Evolutionary conservation across 1,140 invertebrate genomes (phyloP), one percentile per base, ranked within the genome.

Genomic region (Papilio glaucus): DNA sequence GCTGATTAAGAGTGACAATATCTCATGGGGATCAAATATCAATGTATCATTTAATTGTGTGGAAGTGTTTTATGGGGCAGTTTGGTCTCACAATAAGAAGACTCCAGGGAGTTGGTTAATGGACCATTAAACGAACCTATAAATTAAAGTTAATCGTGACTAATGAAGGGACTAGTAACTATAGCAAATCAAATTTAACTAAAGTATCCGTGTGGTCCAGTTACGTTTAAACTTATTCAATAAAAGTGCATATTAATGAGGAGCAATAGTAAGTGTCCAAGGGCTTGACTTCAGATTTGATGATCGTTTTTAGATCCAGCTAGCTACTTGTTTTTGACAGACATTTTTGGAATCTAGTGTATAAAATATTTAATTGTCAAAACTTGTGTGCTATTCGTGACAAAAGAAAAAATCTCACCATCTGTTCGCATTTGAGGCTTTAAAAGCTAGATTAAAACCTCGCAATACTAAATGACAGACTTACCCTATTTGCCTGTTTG

Each of bases 91-190:
- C 86, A 88, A 90, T 85, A 86, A 88, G 82, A 85, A 87, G 79
- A 81, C 85, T 80, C 80, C 77, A 81, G 85, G 85, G 89, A 92
- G 85, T 74, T 72, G 77, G 72, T 87, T 87, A 92, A 92, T 89
- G 89, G 88, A 76, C 86, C 87, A 90, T 92, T 84, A 90, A 91
- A 91, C 81, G 80, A 85, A 84, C 81, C 81, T 80, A 92, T 91
- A 92, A 90, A 92, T 91, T 90, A 83, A 79, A 87, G 77, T 88
- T 90, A 89, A 92, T 92, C 88, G 89, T 90, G 87, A 90, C 87
- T 89, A 91, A 92, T 82, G 85, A 79, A 79, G 82, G 85, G 76
- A 77, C 80, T 69, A 79, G 65, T 68, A 68, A 68, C 65, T 68
- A 68, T 29, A 74, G 74, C 75, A 81, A 80, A 85, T 81, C 79